Evolutionary conservation across 1,140 invertebrate species (phyloP).

Genomic region (Zaprionus inermis): DNA sequence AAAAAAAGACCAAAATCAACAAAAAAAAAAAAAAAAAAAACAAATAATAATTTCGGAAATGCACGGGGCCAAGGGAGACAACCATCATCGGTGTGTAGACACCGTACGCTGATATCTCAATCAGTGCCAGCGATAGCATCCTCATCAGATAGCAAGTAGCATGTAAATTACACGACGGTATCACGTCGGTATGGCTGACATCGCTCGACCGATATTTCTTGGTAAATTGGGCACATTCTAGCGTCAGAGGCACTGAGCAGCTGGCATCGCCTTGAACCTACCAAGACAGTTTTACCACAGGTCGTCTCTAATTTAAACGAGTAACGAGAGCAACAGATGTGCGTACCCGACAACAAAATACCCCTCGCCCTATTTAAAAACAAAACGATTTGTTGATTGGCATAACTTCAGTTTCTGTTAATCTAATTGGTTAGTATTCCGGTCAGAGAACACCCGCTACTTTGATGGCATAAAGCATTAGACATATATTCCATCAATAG

Average conservation of each 20-base stretch:
- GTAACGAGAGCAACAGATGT: neutral
- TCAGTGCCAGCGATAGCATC: constrained; percentile 58
- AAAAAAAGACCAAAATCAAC: no score
- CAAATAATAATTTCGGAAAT: constrained; percentile 75
- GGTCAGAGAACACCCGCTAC: no score
- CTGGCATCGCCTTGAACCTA: neutral
- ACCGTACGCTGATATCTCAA: constrained; percentile 28
- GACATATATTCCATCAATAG: no score
- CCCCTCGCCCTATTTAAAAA: neutral
- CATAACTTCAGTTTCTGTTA: no score
- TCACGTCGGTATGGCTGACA: constrained; percentile 46
- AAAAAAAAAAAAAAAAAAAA: constrained; percentile 35
- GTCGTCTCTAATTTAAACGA: neutral
- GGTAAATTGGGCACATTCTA: neutral
- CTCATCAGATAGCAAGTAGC: constrained; percentile 56
- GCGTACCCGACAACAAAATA: neutral
- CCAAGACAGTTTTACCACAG: neutral
- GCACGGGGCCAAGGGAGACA: constrained; percentile 49
- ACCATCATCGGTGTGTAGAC: constrained; percentile 32
- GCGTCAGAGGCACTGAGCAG: neutral
- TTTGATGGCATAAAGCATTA: no score
- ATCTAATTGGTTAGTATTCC: no score
- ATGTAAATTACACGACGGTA: constrained; percentile 80
- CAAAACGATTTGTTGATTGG: no score
- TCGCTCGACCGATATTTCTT: constrained; percentile 22